phyloP scores from a whole-genome alignment of 2,113 vertebrate species.

The Tringa solitaria region DNA sequence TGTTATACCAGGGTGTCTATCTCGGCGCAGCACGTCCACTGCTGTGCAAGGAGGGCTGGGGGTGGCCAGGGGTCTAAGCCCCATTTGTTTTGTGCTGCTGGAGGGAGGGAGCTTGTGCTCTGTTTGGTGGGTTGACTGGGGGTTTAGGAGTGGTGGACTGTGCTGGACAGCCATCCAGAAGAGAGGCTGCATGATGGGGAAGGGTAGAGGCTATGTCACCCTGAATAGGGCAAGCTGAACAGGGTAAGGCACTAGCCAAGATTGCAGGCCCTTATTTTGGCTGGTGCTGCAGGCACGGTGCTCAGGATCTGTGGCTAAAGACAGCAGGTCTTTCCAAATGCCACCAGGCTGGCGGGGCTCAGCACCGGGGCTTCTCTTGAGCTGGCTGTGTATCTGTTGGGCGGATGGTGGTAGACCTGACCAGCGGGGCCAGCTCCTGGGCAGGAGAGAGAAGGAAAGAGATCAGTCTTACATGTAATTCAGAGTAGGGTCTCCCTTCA shows the following conservation, averaged over 20 bases:
- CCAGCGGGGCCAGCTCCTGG: background rate
- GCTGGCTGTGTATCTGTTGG: background rate
- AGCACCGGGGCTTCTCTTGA: background rate
- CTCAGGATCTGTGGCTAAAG: accelerated
- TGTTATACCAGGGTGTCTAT: background rate
- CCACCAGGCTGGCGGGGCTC: background rate
- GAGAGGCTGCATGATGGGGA: background rate
- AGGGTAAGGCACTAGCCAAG: background rate
- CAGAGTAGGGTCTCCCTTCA: background rate
- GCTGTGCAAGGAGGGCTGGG: accelerated
- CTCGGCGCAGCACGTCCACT: accelerated
- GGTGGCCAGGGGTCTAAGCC: background rate
- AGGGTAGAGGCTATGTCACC: background rate
- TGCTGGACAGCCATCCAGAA: background rate
- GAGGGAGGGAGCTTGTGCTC: background rate
- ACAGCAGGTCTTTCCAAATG: background rate
- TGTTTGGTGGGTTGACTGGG: background rate
- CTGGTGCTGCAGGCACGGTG: background rate
- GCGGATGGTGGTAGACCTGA: background rate
- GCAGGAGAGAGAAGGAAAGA: background rate
- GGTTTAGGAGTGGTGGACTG: background rate
- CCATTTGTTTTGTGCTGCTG: background rate
- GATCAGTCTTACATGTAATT: background rate
- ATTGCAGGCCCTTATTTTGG: background rate
- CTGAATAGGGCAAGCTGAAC: background rate